Evolutionary conservation across 1,140 invertebrate genomes (phyloP).

Genomic region (Leptonema lineaticorne): DNA sequence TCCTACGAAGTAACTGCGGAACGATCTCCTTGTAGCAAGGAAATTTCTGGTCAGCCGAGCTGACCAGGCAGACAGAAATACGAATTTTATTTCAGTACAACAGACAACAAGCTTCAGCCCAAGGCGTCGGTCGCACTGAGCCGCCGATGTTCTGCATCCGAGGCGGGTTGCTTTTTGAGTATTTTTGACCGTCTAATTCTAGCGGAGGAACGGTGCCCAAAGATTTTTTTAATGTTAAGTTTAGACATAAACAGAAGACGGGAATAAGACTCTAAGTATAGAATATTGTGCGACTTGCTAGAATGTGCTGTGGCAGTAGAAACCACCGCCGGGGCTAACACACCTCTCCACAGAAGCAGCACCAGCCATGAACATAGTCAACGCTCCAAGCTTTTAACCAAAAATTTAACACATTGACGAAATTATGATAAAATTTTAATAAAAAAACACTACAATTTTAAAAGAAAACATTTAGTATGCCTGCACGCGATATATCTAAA

Average conservation of each 20-base stretch:
- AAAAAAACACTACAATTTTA: too few species aligned
- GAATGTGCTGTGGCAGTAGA: background rate
- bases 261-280: constrained; percentile 42
- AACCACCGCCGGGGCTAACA: background rate
- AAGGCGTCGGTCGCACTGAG: constrained; percentile 37
- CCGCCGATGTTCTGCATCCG: constrained; percentile 28
- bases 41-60: constrained; percentile 8
- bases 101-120: constrained; percentile 27
- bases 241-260: constrained; percentile 43
- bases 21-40: background rate
- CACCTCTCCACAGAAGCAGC: background rate
- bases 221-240: constrained; percentile 43
- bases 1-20: constrained; percentile 7
- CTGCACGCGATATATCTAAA: too few species aligned
- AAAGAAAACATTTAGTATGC: too few species aligned
- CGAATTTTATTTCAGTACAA: constrained; percentile 31
- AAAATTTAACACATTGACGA: background rate
- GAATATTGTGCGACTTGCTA: constrained; percentile 34
- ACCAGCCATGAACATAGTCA: background rate
- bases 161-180: constrained; percentile 41
- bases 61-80: constrained; percentile 28
- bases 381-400: background rate
- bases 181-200: constrained; percentile 43
- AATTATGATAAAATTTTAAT: too few species aligned
- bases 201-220: constrained; percentile 41